phyloP scores from a whole-genome alignment of 1,140 invertebrate species.

The Sycophaga agraensis region DNA sequence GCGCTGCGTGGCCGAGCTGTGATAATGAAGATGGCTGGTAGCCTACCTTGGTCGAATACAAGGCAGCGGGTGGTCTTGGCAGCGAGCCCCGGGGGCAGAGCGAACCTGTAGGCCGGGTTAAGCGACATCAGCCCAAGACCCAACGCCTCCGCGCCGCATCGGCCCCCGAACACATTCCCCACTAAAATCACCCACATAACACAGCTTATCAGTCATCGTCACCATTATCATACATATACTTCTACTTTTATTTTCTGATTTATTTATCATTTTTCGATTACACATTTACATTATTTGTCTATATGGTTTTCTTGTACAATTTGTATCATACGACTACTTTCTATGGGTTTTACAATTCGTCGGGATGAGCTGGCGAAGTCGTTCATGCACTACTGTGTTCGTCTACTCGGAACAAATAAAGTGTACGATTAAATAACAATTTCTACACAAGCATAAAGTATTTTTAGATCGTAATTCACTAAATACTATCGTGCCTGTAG shows the following conservation, averaged over 20 bases:
- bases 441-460: too few species aligned
- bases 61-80: conserved; percentile 59
- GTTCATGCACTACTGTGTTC: too few species aligned
- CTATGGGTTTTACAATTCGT: too few species aligned
- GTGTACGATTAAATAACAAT: too few species aligned
- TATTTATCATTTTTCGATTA: too few species aligned
- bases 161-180: conserved; percentile 59
- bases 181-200: conserved; percentile 53
- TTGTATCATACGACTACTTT: too few species aligned
- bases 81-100: conserved; percentile 59
- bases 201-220: conserved; percentile 26
- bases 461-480: too few species aligned
- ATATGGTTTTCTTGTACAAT: too few species aligned
- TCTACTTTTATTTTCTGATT: conserved; percentile 1
- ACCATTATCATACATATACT: conserved; percentile 9
- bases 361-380: conserved; percentile 1
- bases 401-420: too few species aligned
- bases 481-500: too few species aligned
- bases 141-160: conserved; percentile 59
- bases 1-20: conserved; percentile 5
- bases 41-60: conserved; percentile 61
- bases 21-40: conserved; percentile 51
- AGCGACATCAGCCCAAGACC: conserved; percentile 58
- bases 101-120: conserved; percentile 59
- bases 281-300: too few species aligned